These are phyloP conservation scores for Ptychochromis oligacanthus DNA, from an alignment of 2,113 vertebrate genomes.

Conservation along the genomic window DNA sequence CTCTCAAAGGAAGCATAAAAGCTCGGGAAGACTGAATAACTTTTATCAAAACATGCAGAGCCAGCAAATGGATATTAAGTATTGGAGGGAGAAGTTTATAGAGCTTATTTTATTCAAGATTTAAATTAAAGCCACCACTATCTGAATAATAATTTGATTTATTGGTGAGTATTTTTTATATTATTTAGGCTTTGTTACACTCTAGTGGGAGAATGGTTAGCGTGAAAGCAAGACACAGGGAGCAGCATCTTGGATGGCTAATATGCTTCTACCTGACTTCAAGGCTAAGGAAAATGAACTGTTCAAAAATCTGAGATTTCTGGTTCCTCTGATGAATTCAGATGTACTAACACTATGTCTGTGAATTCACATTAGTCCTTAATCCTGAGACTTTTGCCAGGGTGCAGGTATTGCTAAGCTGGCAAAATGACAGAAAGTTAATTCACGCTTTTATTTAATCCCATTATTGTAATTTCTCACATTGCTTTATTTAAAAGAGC, in stretches of 20 bases:
- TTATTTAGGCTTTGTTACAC: background rate
- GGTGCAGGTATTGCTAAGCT: background rate
- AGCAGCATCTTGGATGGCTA: no score
- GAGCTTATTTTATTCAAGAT: background rate
- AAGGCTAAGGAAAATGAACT: background rate
- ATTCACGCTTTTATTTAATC: slow-evolving; percentile 7
- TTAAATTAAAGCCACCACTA: background rate
- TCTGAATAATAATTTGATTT: background rate
- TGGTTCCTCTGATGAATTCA: background rate
- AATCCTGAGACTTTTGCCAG: background rate
- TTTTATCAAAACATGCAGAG: background rate
- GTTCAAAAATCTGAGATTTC: background rate
- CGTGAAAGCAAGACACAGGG: no score
- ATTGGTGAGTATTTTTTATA: background rate
- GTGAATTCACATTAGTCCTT: background rate
- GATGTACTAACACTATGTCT: background rate
- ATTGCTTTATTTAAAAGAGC: background rate
- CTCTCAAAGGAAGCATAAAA: slow-evolving; percentile 30
- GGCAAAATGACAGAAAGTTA: background rate
- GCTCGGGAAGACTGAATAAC: slow-evolving; percentile 11
- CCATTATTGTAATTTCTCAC: slow-evolving; percentile 5
- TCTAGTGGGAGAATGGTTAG: rapidly evolving
- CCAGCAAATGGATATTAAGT: background rate
- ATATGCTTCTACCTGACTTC: background rate
- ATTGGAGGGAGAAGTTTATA: background rate